Evolutionary conservation across 2,888 invertebrate genomes (phyloP).

Genomic region (Metallyticus violacea): DNA sequence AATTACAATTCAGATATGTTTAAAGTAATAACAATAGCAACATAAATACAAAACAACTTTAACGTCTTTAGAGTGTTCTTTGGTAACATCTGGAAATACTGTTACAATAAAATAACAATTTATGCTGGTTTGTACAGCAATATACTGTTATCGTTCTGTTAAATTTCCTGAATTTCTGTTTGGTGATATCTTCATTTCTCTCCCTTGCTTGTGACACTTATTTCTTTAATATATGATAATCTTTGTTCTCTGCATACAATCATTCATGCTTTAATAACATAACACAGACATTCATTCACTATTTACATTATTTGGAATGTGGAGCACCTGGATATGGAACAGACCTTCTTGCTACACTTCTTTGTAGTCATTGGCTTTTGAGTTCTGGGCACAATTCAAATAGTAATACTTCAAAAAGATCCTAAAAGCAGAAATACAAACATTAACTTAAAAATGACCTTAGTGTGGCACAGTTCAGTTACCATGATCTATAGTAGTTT

Average conservation of each 20-base stretch:
- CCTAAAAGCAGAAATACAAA: slow-evolving; percentile 50
- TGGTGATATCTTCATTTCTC: not conserved
- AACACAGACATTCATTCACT: not conserved
- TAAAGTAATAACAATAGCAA: not conserved
- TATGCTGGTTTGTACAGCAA: not conserved
- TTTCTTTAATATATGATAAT: not conserved
- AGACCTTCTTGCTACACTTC: not conserved
- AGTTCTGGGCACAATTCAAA: slow-evolving; percentile 69
- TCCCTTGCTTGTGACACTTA: no score
- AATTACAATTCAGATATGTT: not conserved
- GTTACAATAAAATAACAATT: not conserved
- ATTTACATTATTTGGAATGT: not conserved
- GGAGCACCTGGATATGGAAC: not conserved
- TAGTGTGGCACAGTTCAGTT: not conserved
- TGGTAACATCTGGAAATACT: not conserved
- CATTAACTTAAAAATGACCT: no score
- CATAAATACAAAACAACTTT: not conserved
- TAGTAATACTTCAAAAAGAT: slow-evolving; percentile 64
- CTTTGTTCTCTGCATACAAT: not conserved
- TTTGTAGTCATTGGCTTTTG: slow-evolving; percentile 40
- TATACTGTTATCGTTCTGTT: not conserved
- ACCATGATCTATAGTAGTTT: not conserved
- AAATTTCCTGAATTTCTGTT: not conserved
- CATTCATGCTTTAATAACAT: not conserved
- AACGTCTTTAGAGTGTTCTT: not conserved